Base-by-base conservation (phyloP, 2,888 invertebrate genomes). In the Eulithis testata region DNA sequence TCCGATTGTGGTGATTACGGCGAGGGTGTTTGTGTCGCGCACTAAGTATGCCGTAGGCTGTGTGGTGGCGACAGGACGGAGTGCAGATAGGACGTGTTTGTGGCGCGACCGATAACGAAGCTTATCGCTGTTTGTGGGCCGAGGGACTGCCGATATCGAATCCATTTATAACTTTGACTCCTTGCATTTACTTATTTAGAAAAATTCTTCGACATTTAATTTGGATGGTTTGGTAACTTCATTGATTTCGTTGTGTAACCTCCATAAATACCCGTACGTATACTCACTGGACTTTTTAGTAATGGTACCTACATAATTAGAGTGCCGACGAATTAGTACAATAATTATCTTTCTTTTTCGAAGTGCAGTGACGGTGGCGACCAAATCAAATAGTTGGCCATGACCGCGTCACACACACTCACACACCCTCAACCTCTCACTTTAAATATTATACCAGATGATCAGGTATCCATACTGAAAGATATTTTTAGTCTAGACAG, bases 1-100 rank as follows among this genome's bases (percentile, higher is more conserved):
- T 88, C 87, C 88, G 83, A 87, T 88, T 86, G 81, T 74, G 78
- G 77, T 83, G 86, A 85, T 87, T 86, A 76, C 80, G 81, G 81
- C 58, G 65, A 66, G 66, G 66, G 63, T 63, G 66, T 60, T 52
- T 31, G 56, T 63, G 58, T 55, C 50, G n/a, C 36, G 50, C 14
- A 31, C 31, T 31, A 54, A 31, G 58, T 37, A 49, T n/a, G 37
- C 47, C 45, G 63, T 37, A 52, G 50, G 53, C n/a, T 52, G 58
- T 6, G 63, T 11, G 12, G 40, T 27, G 8, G 37, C 14, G 58
- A 6, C 21, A 2, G 27, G 43, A 1, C 27, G 57, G 45, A 11
- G 3, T 45, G 45, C 12, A 11, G 50, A 27, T 31, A 49, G n/a
- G 21, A 49, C 49, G 21, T 40, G 40, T 8, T 40, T 8, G 40